Evolutionary conservation across 35 echinoderm and acorn worm species (phyloP), one percentile per base, ranked within the genome.

Genomic region (Patiria miniata): DNA sequence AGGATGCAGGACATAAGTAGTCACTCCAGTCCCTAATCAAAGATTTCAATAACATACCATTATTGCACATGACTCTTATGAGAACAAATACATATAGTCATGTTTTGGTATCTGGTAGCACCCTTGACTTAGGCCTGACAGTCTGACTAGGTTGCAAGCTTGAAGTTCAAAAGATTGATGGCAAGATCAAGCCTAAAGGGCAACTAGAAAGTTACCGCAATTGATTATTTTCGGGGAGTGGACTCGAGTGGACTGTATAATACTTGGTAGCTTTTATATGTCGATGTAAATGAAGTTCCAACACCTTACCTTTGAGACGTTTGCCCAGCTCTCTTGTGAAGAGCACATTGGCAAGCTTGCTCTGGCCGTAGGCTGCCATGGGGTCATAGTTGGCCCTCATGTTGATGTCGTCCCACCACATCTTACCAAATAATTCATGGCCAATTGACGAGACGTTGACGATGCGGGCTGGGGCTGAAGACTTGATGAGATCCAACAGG

Each of bases 311-410:
- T 83, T 94, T 39, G 9, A 95, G 78, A 38, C 84, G 76, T 78
- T 55, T 91, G 47, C 79, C 42, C 17, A 95, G 87, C 77, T 95
- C 93, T 2, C 39, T 76, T n/a, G 88, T 83, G 52, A 95, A 95
- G 29, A 95, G 52, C 18, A 95, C 59, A 42, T 95, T 95, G 7
- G 93, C 93, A 1, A 95, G 69, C 60, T 95, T 95, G 42, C 93
- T 95, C 61, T 83, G 93, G 26, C 83, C 78, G 51, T 95, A 95
- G 0, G 93, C 78, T 2, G 7, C 15, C 16, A 81, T 7, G 12
- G 51, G 10, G 17, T 86, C 51, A 59, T 83, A 90, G 2, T 40
- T 52, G 34, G 81, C 26, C 33, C 26, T 89, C 21, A 17, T 40
- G 37, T 52, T 54, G 28, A 83, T 58, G 32, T 87, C 83, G 78